Evolutionary conservation across 2,888 invertebrate species (phyloP), one percentile per base, ranked within the genome.

Genomic region (Trichogramma dendrolimi): DNA sequence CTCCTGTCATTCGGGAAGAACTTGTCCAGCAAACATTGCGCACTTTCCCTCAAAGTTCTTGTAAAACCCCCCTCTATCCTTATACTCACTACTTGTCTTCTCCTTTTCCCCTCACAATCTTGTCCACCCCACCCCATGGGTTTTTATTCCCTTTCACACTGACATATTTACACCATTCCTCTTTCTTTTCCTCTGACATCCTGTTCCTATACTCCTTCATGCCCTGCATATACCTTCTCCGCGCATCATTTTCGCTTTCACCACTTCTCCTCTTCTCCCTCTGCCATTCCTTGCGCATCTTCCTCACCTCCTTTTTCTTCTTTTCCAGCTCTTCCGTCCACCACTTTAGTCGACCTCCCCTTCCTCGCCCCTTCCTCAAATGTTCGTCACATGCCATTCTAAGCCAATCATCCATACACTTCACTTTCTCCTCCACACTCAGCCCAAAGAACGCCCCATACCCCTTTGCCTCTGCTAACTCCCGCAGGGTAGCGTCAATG

Each of bases 121-220:
- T 61, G 27, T 61, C 57, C 0, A 60, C 60, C 7, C 47, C 10
- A 3, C 53, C 52, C 57, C 57, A 61, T 0, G 53, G 48, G n/a
- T 61, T 43, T 8, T 6, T 14, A 8, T 44, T 46, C 4, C 58
- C 43, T 27, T 59, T 51, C 5, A 6, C 42, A 5, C 5, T 41
- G 1, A 62, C 62, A 52, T 55, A 62, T 6, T 46, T 47, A 5
- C 10, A 27, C 59, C 62, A 59, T 11, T 62, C 54, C 6, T 39
- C 46, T 47, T 62, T 47, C 40, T 62, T 62, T 8, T 43, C 39
- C 5, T 55, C 43, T 10, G 11, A 41, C 14, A 51, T 39, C 42
- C 27, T 38, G 0, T 44, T 11, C n/a, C 43, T 40, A 55, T 62
- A 55, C 14, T 60, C 50, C 10, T 47, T 55, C 11, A n/a, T 27